These are phyloP conservation scores for Cynopterus sphinx DNA, from an alignment of 2,797 vertebrate genomes.

Conservation along the genomic window DNA sequence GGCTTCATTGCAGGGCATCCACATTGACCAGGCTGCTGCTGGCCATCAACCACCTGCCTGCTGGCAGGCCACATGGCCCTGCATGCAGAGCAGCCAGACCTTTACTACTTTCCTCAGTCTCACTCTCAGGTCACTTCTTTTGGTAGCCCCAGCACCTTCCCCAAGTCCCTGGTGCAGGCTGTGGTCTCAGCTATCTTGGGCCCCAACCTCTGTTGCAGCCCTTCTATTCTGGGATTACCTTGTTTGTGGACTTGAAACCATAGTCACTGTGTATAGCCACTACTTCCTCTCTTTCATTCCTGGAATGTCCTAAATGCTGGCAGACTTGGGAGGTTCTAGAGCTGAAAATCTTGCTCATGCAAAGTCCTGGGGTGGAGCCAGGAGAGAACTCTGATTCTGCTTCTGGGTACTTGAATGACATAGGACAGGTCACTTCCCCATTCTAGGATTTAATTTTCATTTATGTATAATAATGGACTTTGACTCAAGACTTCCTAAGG, in stretches of 20 bases:
- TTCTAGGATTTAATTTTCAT: neutral
- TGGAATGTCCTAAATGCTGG: neutral
- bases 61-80: neutral
- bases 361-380: neutral
- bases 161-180: neutral
- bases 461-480: neutral
- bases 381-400: neutral
- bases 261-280: neutral
- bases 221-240: neutral
- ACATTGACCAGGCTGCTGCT: neutral
- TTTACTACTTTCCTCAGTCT: neutral
- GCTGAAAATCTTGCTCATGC: neutral
- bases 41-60: neutral
- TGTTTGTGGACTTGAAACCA: neutral
- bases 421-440: neutral
- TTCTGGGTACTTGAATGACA: neutral
- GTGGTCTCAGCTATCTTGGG: neutral
- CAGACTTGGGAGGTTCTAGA: neutral
- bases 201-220: neutral
- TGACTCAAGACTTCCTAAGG: neutral
- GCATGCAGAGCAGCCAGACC: neutral
- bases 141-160: neutral
- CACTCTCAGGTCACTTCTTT: neutral
- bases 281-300: conserved; percentile 32
- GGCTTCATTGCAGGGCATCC: neutral